Conservation (phyloP, 2,113 vertebrate species). For the Lophius piscatorius region DNA sequence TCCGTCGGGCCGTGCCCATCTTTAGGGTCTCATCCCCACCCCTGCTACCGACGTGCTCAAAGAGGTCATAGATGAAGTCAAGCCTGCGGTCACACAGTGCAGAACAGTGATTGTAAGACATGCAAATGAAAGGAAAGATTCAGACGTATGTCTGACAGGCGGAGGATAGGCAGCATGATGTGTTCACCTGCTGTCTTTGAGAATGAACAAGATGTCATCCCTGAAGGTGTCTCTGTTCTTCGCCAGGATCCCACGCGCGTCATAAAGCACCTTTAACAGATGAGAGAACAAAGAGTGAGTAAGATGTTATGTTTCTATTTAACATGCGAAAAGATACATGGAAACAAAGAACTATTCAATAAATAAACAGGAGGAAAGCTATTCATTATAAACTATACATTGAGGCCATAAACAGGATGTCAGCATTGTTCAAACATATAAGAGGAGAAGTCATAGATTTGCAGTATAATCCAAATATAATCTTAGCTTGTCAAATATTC, state of each 20-base stretch:
- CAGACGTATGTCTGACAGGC: not conserved
- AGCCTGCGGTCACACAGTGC: slow-evolving; percentile 74
- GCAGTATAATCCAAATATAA: not conserved
- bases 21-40: slow-evolving; percentile 88
- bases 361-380: no score
- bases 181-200: slow-evolving; percentile 90
- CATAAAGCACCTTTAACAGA: slow-evolving; percentile 85
- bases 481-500: not conserved
- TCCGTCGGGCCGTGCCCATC: slow-evolving; percentile 91
- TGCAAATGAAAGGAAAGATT: not conserved
- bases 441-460: not conserved
- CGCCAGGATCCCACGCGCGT: slow-evolving; percentile 88
- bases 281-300: slow-evolving; percentile 3
- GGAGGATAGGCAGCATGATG: not conserved
- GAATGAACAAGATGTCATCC: slow-evolving; percentile 91
- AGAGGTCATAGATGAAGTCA: slow-evolving; percentile 94
- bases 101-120: not conserved
- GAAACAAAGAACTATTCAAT: no score
- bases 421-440: not conserved
- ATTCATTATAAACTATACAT: no score
- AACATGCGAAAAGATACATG: no score
- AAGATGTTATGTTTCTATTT: not conserved
- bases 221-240: slow-evolving; percentile 95
- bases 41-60: slow-evolving; percentile 88
- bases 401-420: no score